Conservation (phyloP, 2,888 invertebrate genomes). For the Dorcus hopei region DNA sequence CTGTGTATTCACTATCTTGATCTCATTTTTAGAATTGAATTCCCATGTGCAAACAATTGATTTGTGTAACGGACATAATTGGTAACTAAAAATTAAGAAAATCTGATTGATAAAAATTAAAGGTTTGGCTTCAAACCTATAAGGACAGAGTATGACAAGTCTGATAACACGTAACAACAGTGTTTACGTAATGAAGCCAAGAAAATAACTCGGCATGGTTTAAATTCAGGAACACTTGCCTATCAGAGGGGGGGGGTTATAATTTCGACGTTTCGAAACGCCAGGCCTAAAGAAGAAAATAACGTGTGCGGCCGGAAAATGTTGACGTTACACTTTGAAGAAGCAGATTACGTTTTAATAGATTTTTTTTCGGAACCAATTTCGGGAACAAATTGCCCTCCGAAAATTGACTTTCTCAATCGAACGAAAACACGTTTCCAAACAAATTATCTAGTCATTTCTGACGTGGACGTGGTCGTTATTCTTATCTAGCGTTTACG, state of each 20-base stretch:
- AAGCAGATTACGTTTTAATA: conserved; percentile 15
- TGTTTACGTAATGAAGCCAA: no score
- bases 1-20: conserved; percentile 37
- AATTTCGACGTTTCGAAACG: conserved; percentile 8
- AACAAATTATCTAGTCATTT: neutral
- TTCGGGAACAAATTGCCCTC: conserved; percentile 10
- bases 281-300: neutral
- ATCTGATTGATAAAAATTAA: no score
- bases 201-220: neutral
- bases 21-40: conserved; percentile 28
- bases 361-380: conserved; percentile 13
- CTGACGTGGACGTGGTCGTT: neutral
- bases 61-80: no score
- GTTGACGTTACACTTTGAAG: conserved; percentile 7
- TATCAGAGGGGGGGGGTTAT: conserved; percentile 2
- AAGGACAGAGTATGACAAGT: no score
- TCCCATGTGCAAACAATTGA: neutral
- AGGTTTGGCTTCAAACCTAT: no score
- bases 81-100: no score
- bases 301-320: neutral
- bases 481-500: no score
- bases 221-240: neutral
- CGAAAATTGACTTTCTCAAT: conserved; percentile 10
- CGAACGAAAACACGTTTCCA: neutral
- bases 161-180: no score